Conservation (phyloP, 2,797 vertebrate genomes). For the Phoxinus dragarum region DNA sequence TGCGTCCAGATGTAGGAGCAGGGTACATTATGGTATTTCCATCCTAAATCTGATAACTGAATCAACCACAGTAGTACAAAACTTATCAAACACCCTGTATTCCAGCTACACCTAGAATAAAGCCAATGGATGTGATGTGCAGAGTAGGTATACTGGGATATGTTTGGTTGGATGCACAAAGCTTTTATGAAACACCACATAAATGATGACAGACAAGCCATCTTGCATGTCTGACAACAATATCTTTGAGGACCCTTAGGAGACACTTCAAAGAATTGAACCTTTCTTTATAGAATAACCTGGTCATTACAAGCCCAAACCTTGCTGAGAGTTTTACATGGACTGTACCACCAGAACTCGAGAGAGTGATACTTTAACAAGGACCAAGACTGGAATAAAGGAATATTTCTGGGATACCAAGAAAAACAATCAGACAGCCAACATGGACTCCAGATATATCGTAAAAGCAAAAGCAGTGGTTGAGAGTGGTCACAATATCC, state of each 20-base stretch:
- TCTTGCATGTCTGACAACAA: conserved; percentile 45
- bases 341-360: conserved; percentile 26
- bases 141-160: conserved; percentile 54
- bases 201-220: conserved; percentile 54
- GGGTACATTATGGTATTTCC: conserved; percentile 14
- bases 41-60: neutral
- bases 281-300: conserved; percentile 29
- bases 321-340: conserved; percentile 13
- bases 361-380: conserved; percentile 4
- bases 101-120: conserved; percentile 35
- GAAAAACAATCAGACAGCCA: conserved; percentile 63
- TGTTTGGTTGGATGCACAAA: conserved; percentile 65
- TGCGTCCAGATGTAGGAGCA: conserved; percentile 13
- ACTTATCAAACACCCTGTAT: conserved; percentile 41
- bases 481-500: conserved; percentile 50
- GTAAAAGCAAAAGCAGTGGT: conserved; percentile 50
- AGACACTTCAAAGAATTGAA: conserved; percentile 49
- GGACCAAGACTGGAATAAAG: conserved; percentile 53
- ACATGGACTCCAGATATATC: conserved; percentile 40
- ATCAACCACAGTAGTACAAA: conserved; percentile 36
- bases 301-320: conserved; percentile 37
- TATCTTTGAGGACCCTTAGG: conserved; percentile 48
- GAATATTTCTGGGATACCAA: conserved; percentile 62
- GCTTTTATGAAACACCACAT: conserved; percentile 57
- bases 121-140: conserved; percentile 40